Evolutionary conservation across 1,140 invertebrate species (phyloP).

Genomic region (Psix sp.): DNA sequence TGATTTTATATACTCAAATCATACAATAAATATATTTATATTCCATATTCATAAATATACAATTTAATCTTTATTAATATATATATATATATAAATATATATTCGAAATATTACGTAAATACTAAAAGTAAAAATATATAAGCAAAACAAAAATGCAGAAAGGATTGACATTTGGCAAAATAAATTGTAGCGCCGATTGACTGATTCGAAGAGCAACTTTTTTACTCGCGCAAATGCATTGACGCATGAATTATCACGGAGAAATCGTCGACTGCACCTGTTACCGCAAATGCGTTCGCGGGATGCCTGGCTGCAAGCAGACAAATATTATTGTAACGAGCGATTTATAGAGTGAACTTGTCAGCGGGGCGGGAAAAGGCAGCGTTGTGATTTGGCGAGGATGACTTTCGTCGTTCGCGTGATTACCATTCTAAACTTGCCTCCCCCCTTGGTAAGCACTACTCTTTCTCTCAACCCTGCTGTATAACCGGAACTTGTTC

Average conservation of each 20-base stretch:
- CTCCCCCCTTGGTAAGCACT: constrained; percentile 7
- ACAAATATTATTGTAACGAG: constrained; percentile 58
- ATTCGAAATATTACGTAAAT: too few relatives aligned
- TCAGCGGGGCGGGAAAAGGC: constrained; percentile 37
- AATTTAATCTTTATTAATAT: too few relatives aligned
- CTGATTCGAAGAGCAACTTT: constrained; percentile 11
- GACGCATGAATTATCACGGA: constrained; percentile 44
- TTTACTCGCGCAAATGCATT: constrained; percentile 12
- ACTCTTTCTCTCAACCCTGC: too few relatives aligned
- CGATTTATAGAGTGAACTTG: constrained; percentile 53
- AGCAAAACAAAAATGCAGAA: too few relatives aligned
- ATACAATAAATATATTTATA: too few relatives aligned
- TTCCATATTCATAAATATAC: too few relatives aligned
- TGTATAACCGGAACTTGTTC: constrained; percentile 39
- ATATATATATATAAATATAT: too few relatives aligned
- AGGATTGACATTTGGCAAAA: too few relatives aligned
- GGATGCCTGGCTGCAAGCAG: constrained; percentile 25
- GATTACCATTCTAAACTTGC: too few relatives aligned
- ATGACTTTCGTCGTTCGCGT: too few relatives aligned
- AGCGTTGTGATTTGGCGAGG: constrained; percentile 23
- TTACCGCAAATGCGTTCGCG: constrained; percentile 45
- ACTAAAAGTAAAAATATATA: too few relatives aligned
- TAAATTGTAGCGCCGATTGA: constrained; percentile 15
- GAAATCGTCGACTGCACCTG: constrained; percentile 46
- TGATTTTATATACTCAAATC: too few relatives aligned